phyloP scores from a whole-genome alignment of 2,113 vertebrate species.

The Hassar affinis region DNA sequence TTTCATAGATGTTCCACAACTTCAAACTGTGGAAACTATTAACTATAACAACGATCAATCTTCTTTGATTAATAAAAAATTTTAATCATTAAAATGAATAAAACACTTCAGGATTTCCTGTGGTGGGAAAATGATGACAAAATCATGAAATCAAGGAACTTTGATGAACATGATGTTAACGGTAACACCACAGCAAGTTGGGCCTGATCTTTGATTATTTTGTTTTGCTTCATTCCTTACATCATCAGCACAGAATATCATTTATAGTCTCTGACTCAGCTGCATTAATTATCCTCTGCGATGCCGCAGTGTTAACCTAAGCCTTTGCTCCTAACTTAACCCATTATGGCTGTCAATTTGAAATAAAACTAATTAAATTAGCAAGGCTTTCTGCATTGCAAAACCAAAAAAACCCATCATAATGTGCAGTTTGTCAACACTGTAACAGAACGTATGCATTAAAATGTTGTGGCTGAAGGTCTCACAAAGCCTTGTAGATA shows the following conservation, averaged over 20 bases:
- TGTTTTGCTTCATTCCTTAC: background rate
- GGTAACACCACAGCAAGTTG: no score
- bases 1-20: background rate
- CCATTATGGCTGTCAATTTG: slow-evolving; percentile 55
- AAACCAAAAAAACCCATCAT: slow-evolving; percentile 35
- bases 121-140: background rate
- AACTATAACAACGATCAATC: no score
- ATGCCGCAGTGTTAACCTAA: slow-evolving; percentile 41
- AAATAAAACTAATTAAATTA: slow-evolving; percentile 57
- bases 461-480: slow-evolving; percentile 38
- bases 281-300: slow-evolving; percentile 48
- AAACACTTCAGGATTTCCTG: background rate
- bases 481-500: slow-evolving; percentile 34
- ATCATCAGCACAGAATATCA: slow-evolving; percentile 27
- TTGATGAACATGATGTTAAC: background rate
- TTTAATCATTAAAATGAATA: background rate
- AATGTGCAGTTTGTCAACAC: slow-evolving; percentile 55
- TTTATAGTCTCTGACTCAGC: slow-evolving; percentile 48
- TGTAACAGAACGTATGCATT: slow-evolving; percentile 46
- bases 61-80: background rate
- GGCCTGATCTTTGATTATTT: background rate
- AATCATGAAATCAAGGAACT: background rate
- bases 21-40: background rate
- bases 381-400: slow-evolving; percentile 43
- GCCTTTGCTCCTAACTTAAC: slow-evolving; percentile 53